Conservation (phyloP, 1,140 invertebrate species). For the Agrypnia vestita region DNA sequence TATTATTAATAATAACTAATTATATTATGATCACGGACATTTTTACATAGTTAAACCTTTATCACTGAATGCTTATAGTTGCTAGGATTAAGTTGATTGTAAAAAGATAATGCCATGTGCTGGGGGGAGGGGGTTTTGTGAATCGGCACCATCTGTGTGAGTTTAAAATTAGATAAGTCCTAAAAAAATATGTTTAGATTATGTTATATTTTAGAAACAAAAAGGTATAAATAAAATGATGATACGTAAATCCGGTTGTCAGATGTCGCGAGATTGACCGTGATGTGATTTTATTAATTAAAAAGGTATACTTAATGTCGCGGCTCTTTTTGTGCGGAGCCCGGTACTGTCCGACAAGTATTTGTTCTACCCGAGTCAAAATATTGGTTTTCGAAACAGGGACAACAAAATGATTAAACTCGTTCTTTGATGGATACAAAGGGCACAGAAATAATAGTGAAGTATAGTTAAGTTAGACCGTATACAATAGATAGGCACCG, state of each 20-base stretch:
- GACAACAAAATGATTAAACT: not conserved
- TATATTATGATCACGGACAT: constrained; percentile 49
- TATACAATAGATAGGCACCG: constrained; percentile 47
- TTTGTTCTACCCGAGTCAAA: no score
- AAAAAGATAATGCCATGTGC: constrained; percentile 43
- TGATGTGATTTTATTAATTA: constrained; percentile 50
- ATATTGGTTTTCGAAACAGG: no score
- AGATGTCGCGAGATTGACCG: not conserved
- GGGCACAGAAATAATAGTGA: constrained; percentile 41
- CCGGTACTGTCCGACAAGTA: no score
- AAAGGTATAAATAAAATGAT: constrained; percentile 42
- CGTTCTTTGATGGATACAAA: constrained; percentile 21
- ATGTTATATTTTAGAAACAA: constrained; percentile 49
- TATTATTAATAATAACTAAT: constrained; percentile 36
- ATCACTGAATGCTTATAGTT: constrained; percentile 55
- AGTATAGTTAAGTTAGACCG: constrained; percentile 42
- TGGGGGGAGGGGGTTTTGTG: not conserved
- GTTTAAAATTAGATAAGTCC: not conserved
- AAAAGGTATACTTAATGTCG: constrained; percentile 23
- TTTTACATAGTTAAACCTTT: constrained; percentile 47
- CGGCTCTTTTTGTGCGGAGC: no score
- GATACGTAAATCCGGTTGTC: constrained; percentile 44
- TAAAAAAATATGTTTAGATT: constrained; percentile 40
- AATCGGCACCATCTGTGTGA: not conserved
- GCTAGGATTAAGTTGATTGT: constrained; percentile 49